Evolutionary conservation across 2,113 vertebrate species (phyloP).

Genomic region (Leucoraja erinaceus): DNA sequence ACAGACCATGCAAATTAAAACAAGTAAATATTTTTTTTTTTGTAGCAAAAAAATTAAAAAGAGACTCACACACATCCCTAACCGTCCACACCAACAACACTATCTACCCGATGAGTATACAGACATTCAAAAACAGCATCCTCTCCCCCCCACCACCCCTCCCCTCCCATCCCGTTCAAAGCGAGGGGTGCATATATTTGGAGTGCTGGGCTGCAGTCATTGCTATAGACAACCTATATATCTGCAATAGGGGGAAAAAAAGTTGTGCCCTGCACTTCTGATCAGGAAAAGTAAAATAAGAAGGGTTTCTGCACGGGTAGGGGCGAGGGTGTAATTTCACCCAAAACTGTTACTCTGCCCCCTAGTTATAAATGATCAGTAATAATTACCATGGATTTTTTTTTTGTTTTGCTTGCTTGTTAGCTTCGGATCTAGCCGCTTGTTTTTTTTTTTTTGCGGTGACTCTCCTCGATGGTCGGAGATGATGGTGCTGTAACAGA

Average conservation of each 20-base stretch:
- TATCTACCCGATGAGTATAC: not conserved
- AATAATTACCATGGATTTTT: constrained; percentile 34
- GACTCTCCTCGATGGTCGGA: constrained; percentile 26
- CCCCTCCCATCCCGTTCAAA: not conserved
- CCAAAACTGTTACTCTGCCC: constrained; percentile 8
- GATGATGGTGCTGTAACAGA: constrained; percentile 28
- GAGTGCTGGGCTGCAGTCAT: not conserved
- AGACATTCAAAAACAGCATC: not conserved
- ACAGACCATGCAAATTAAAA: not conserved
- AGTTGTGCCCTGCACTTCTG: constrained; percentile 17
- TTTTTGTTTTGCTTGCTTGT: constrained; percentile 10
- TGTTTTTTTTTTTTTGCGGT: constrained; percentile 15
- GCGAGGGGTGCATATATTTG: not conserved
- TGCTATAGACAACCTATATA: not conserved
- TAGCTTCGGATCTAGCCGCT: constrained; percentile 1
- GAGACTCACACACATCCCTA: not conserved
- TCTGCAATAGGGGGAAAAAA: not conserved
- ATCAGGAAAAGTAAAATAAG: not conserved
- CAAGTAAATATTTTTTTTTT: not conserved
- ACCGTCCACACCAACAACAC: not conserved
- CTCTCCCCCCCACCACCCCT: not conserved
- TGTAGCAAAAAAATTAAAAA: not conserved
- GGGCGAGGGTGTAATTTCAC: not conserved
- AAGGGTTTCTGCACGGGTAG: not conserved
- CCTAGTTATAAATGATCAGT: constrained; percentile 29